phyloP scores from a whole-genome alignment of 2,888 invertebrate genomes.

The Nemotelus nigrinus region DNA sequence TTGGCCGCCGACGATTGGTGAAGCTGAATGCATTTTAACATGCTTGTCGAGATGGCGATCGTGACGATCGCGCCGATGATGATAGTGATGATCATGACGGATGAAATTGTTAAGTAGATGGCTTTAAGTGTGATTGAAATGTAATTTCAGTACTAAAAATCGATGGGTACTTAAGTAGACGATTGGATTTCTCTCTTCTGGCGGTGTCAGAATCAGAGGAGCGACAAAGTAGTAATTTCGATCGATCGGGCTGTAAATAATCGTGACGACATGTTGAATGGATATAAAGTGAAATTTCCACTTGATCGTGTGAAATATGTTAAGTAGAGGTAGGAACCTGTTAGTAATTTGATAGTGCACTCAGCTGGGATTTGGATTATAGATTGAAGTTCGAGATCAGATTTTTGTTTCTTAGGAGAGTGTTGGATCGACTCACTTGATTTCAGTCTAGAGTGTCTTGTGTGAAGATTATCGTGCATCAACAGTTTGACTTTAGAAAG shows the following conservation, averaged over 20 bases:
- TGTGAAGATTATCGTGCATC: too few species aligned
- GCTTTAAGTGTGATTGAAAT: constrained; percentile 30
- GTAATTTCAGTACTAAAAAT: constrained; percentile 18
- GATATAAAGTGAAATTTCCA: constrained; percentile 1
- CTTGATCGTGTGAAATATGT: constrained; percentile 34
- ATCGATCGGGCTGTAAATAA: not conserved
- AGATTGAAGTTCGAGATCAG: too few species aligned
- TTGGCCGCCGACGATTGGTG: not conserved
- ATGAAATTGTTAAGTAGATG: constrained; percentile 42
- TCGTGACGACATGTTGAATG: constrained; percentile 9
- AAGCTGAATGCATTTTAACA: not conserved
- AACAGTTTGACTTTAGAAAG: too few species aligned
- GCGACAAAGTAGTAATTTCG: constrained; percentile 18
- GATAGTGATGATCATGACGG: not conserved
- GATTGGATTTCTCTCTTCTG: constrained; percentile 8
- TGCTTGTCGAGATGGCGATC: not conserved
- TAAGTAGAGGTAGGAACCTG: constrained; percentile 2
- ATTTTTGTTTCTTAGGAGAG: too few species aligned
- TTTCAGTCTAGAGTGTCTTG: too few species aligned
- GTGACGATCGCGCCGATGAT: not conserved
- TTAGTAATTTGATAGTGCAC: constrained; percentile 22
- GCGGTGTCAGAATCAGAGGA: constrained; percentile 3
- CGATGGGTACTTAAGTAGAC: constrained; percentile 17
- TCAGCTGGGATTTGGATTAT: too few species aligned
- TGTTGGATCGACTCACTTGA: too few species aligned